These are phyloP conservation scores for Luperina testacea DNA, from an alignment of 2,888 invertebrate species.

Conservation along the genomic window DNA sequence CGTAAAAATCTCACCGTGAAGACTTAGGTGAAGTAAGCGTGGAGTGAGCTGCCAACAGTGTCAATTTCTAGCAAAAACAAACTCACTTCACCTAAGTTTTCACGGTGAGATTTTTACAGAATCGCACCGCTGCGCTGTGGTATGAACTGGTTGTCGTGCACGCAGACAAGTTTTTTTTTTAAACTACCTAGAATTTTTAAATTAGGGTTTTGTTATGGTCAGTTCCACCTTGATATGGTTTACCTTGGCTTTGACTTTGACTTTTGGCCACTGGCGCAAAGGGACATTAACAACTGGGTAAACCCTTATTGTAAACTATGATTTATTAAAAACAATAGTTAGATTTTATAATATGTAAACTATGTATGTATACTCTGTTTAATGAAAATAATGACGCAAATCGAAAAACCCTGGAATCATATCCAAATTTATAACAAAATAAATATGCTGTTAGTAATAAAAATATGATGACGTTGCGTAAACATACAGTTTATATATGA, in stretches of 20 bases:
- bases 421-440: conserved; percentile 5
- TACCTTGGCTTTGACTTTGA: not conserved
- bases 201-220: not conserved
- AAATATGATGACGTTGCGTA: not conserved
- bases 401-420: not conserved
- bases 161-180: no score
- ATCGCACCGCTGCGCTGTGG: no score
- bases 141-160: no score
- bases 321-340: not conserved
- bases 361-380: not conserved
- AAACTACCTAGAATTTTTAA: not conserved
- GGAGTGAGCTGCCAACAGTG: no score
- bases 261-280: not conserved
- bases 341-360: not conserved
- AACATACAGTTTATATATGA: conserved; percentile 7
- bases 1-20: no score
- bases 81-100: no score
- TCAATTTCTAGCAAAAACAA: no score
- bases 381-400: conserved; percentile 14
- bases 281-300: not conserved
- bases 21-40: no score
- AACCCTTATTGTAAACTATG: not conserved
- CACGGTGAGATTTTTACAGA: no score
- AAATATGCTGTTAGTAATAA: conserved; percentile 17
- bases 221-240: not conserved